Base-by-base conservation (phyloP, 2,888 invertebrate species). In the Ischnus inquisitorius region DNA sequence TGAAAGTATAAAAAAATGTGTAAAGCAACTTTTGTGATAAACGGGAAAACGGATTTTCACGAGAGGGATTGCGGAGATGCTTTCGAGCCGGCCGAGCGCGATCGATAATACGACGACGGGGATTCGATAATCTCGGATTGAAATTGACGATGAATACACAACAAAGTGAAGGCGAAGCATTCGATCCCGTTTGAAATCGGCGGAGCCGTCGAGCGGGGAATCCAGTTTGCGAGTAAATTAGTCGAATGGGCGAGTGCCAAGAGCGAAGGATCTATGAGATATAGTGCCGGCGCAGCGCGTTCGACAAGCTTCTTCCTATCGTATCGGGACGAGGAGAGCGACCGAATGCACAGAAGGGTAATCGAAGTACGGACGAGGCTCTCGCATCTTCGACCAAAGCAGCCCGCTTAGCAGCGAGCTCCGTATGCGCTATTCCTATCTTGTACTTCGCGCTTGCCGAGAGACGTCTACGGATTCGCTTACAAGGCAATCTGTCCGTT, bases 401-500 rank as follows among this genome's bases (percentile, higher is more conserved):
- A 25, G 46, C 34, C 68, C 16, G 14, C 16, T 1, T 43, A 25
- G n/a, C n/a, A n/a, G n/a, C n/a, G n/a, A n/a, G n/a, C 57, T 25
- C 46, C 34, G 22, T 34, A 34, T 34, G 34, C n/a, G 5, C 46
- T 19, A 64, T 46, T 16, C 34, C 64, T 34, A 22, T 46, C 48
- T 28, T n/a, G 14, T 25, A 64, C 14, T 19, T 64, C 39, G 80
- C 69, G 81, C 79, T 86, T 81, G 60, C 68, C 75, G 85, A 77
- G n/a, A n/a, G n/a, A 71, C 85, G 80, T 85, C 84, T 79, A 75
- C 78, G 85, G 87, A 89, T 90, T 89, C 90, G 91, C 91, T 92
- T 90, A 90, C 92, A 90, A 90, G 91, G 92, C 92, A 89, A 90
- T 91, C 90, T 90, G 89, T 88, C 83, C 87, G 88, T 90, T 88